Evolutionary conservation across 2,888 invertebrate genomes (phyloP), one percentile per base, ranked within the genome.

Genomic region (Ligdia adustata): DNA sequence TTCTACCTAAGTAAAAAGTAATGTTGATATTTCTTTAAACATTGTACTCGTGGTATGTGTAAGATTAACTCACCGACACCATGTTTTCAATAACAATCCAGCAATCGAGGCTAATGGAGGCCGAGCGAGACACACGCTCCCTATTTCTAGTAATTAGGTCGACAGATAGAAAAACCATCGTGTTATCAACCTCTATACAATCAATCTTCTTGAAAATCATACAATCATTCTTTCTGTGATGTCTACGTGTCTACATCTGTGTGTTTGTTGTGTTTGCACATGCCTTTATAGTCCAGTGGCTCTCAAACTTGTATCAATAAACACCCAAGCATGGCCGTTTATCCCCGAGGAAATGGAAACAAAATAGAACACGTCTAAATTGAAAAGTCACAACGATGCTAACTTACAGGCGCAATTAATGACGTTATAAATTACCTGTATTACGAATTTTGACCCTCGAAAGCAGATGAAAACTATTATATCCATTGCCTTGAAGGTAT

Each of bases 101-200:
- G 14, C n/a, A 20, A 41, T 40, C 31, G 26, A 41, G 41, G 41
- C 24, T 47, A 47, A 47, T 47, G 47, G 28, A 35, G n/a, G n/a
- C n/a, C n/a, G n/a, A n/a, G 4, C 9, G 12, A 16, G n/a, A 11
- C 12, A n/a, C 9, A 33, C 5, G 18, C 26, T 34, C 29, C 9
- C 35, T n/a, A 41, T 41, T 26, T 47, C 31, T 24, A 29, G 35
- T 47, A 47, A 41, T 35, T 41, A 27, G 47, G 35, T 13, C 41
- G 12, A n/a, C n/a, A n/a, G n/a, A n/a, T n/a, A n/a, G 38, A 11
- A 39, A 14, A 9, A 6, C n/a, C 7, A 14, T 29, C 24, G 16
- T 16, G 28, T 16, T 16, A 11, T 11, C 11, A 26, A 3, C 40
- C 9, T n/a, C n/a, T n/a, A n/a, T n/a, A n/a, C n/a, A n/a, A 20